These are phyloP conservation scores for Taenaris catops DNA, from an alignment of 2,888 invertebrate genomes.

Conservation along the genomic window DNA sequence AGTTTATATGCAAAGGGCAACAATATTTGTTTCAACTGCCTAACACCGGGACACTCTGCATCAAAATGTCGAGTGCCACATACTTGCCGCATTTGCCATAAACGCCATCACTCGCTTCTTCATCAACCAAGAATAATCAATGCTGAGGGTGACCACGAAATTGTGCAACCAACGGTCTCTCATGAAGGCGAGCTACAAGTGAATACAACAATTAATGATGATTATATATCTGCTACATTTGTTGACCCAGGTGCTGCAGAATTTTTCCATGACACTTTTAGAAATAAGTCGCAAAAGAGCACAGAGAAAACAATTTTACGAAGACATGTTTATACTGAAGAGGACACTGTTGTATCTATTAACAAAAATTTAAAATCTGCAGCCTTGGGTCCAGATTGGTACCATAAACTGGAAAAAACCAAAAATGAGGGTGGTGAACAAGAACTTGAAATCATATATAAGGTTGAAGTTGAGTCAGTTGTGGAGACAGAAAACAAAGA, in stretches of 20 bases:
- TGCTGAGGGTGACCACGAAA: conserved; percentile 82
- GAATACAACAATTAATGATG: too few relatives aligned
- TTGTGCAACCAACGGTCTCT: too few relatives aligned
- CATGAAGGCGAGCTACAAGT: too few relatives aligned
- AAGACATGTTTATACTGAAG: conserved; percentile 84
- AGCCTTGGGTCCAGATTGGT: conserved; percentile 99
- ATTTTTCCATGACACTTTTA: conserved; percentile 86
- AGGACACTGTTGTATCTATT: conserved; percentile 52
- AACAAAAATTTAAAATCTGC: conserved; percentile 84
- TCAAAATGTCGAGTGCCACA: background rate
- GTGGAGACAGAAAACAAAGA: conserved; percentile 47
- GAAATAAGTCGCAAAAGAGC: conserved; percentile 31
- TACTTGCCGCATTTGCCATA: background rate
- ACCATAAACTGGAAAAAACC: conserved; percentile 79
- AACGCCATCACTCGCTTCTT: background rate
- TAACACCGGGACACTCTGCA: conserved; percentile 4
- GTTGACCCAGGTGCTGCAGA: conserved; percentile 97
- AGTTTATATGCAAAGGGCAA: background rate
- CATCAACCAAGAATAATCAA: background rate
- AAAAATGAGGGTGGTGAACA: conserved; percentile 74
- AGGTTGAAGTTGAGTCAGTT: conserved; percentile 75
- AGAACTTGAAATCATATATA: conserved; percentile 81
- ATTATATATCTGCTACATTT: conserved; percentile 95
- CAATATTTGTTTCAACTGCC: background rate
- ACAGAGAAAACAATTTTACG: conserved; percentile 59